phyloP scores from a whole-genome alignment of 2,797 vertebrate genomes.

The Dryobates pubescens region DNA sequence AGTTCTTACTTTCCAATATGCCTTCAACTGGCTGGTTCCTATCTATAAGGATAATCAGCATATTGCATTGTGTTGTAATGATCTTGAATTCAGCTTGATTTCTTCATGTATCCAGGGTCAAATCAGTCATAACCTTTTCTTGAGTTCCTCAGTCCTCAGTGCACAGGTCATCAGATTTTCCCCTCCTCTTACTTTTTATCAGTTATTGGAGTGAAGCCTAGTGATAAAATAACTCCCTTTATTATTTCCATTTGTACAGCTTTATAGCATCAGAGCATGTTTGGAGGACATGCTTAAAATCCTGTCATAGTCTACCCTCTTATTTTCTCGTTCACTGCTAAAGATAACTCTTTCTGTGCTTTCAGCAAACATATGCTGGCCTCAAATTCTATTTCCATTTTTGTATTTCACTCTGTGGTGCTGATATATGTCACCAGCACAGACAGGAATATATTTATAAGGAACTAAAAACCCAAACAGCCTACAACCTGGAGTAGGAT shows the following conservation, averaged over 20 bases:
- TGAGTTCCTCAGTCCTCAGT: not conserved
- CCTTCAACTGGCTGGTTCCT: not conserved
- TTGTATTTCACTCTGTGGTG: constrained; percentile 53
- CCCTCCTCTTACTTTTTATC: constrained; percentile 1
- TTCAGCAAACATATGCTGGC: constrained; percentile 28
- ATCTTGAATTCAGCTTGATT: constrained; percentile 7
- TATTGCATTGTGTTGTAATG: not conserved
- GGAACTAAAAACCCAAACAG: constrained; percentile 19
- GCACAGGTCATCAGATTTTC: not conserved
- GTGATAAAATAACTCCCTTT: not conserved
- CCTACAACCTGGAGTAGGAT: not conserved
- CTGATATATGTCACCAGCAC: constrained; percentile 29
- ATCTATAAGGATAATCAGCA: not conserved
- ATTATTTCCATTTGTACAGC: constrained; percentile 25
- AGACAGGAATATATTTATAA: constrained; percentile 55
- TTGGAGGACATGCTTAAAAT: not conserved
- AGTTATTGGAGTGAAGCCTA: not conserved
- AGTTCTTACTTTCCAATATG: not conserved
- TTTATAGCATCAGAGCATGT: not conserved
- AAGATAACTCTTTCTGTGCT: not conserved
- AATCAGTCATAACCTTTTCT: constrained; percentile 19
- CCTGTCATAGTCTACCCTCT: not conserved
- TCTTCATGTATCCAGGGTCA: constrained; percentile 34
- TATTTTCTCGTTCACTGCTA: constrained; percentile 30
- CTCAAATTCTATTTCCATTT: constrained; percentile 51